Evolutionary conservation across 2,113 vertebrate genomes (phyloP), one percentile per base, ranked within the genome.

Genomic region (Turdus rufiventris): DNA sequence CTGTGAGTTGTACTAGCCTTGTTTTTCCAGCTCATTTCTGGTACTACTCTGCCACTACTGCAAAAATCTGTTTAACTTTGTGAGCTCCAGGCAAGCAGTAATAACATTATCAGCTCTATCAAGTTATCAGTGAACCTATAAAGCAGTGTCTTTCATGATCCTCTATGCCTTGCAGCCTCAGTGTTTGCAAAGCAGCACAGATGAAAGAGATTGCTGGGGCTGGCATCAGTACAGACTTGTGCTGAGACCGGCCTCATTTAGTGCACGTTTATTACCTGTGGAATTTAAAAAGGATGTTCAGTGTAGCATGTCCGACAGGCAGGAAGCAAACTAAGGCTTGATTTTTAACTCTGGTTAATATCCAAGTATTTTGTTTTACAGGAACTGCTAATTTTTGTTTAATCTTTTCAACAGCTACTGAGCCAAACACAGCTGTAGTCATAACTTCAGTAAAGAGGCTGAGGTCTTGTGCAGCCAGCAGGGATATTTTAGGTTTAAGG

Each of bases 201-300:
- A 92, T 96, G 96, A 97, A 96, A 96, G 97, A 91, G 81, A 93
- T 95, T 95, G 72, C 95, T 94, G 85, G 82, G 88, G 79, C 95
- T 97, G 97, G 96, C 89, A 58, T 93, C 72, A 70, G 85, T 81
- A 96, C 94, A 97, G 91, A 91, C 94, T 96, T 98, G 91, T 96
- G 94, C 91, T 66, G 61, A 76, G 93, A 83, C 82, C 2, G 31
- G 91, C 95, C 91, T 93, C 92, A 61, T 98, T 97, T 95, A 93
- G 80, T 95, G 95, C 94, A 95, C 97, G 97, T 97, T 97, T 97
- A 96, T 97, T 97, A 97, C 94, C 94, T 97, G 95, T 97, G 97
- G 94, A 97, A 97, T 98, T 97, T 95, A 73, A 86, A 97, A 96
- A 97, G 93, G 93, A 95, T 97, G 85, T 97, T 97, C 98, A 95